phyloP scores from a whole-genome alignment of 2,888 invertebrate species.

The Eurytoma adleriae region DNA sequence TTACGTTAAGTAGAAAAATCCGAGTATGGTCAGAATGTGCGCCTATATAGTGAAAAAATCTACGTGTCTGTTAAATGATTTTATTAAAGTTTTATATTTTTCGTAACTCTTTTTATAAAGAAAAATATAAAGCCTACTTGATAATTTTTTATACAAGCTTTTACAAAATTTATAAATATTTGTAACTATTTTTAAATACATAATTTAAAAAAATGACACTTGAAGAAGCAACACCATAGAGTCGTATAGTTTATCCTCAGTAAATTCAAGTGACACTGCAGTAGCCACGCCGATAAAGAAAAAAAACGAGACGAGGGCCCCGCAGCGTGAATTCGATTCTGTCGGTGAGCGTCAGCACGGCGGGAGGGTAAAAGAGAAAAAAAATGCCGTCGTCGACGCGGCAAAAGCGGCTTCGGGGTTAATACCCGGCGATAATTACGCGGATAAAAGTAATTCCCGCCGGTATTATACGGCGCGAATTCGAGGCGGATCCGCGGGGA shows the following conservation, averaged over 20 bases:
- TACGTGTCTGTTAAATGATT: no score
- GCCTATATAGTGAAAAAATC: no score
- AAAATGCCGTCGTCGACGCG: not conserved
- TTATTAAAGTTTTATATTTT: no score
- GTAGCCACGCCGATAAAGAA: constrained; percentile 17
- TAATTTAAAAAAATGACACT: no score
- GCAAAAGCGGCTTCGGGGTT: constrained; percentile 19
- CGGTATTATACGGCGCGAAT: constrained; percentile 15
- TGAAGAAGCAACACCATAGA: not conserved
- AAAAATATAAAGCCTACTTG: no score
- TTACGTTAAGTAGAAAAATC: no score
- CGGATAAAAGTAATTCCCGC: constrained; percentile 43
- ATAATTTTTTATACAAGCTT: no score
- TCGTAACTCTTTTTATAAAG: no score
- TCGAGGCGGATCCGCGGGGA: not conserved
- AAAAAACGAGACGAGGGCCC: constrained; percentile 28
- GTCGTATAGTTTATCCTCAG: no score
- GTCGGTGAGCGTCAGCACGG: not conserved
- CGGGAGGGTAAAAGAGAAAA: constrained; percentile 1
- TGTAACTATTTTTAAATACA: no score
- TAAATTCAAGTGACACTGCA: constrained; percentile 3
- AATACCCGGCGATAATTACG: constrained; percentile 47
- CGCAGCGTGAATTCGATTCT: constrained; percentile 44
- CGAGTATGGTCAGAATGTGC: no score
- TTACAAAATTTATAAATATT: no score